Evolutionary conservation across 2,797 vertebrate species (phyloP), one percentile per base, ranked within the genome.

Genomic region (Microctenopoma steveboyesi): DNA sequence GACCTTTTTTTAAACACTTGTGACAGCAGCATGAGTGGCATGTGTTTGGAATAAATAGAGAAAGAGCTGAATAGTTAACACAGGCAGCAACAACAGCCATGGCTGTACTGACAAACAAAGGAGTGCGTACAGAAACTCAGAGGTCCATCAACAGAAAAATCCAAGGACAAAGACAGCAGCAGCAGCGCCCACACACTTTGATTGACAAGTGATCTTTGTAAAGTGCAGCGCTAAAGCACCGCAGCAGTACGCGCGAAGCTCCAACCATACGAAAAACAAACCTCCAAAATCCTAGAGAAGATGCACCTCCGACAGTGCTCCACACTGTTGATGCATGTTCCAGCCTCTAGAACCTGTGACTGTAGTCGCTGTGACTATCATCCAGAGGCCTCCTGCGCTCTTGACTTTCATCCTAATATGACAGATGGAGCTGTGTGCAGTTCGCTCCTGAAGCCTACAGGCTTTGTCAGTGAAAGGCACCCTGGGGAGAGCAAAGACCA

Each of bases 401-500:
- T 63, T 39, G 62, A 76, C 60, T 75, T 56, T 72, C 49, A 14
- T 61, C 63, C 72, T 25, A 48, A 40, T 61, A 25, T 79, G 85
- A 83, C 86, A 83, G 79, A 90, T 78, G 83, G 76, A 81, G 74
- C 49, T 45, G 13, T 58, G 64, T 77, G 68, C 78, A 61, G 79
- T 83, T 80, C 81, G 58, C 83, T 81, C 74, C 75, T 49, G 66
- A 57, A 77, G 79, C 85, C 74, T 60, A 39, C 69, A 63, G 79
- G 76, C 68, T 76, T 83, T 84, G 83, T 87, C 84, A 82, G 84
- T 85, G 83, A 86, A 86, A 81, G 71, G 62, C 85, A 64, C 82
- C 83, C 79, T 0, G 65, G 78, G 72, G 79, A 84, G 80, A 83
- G 74, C 57, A 79, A 78, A 47, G 83, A 76, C 76, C 71, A 75